These are phyloP conservation scores for Oryctolagus cuniculus DNA, from an alignment of 2,113 vertebrate genomes.

Conservation along the genomic window mOryCun1.1 NC_091436.1:156977501-156978000, in stretches of 20 bases:
- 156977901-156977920: neutral
- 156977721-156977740: neutral
- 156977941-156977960: neutral
- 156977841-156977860: conserved; percentile 28
- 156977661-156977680: conserved; percentile 7
- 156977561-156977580: neutral
- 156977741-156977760: neutral
- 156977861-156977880: neutral
- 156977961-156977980: conserved; percentile 15
- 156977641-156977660: conserved; percentile 32
- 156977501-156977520: neutral
- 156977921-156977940: conserved; percentile 2
- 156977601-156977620: neutral
- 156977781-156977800: neutral
- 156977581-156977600: conserved; percentile 47
- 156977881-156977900: neutral
- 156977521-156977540: neutral
- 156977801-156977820: neutral
- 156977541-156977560: neutral
- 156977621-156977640: neutral
- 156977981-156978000: conserved; percentile 31
- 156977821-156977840: neutral
- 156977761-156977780: neutral
- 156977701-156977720: conserved; percentile 9
- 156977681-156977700: conserved; percentile 3